These are phyloP conservation scores for Ammodytes dubius DNA, from an alignment of 2,113 vertebrate species.

Conservation along the genomic window DNA sequence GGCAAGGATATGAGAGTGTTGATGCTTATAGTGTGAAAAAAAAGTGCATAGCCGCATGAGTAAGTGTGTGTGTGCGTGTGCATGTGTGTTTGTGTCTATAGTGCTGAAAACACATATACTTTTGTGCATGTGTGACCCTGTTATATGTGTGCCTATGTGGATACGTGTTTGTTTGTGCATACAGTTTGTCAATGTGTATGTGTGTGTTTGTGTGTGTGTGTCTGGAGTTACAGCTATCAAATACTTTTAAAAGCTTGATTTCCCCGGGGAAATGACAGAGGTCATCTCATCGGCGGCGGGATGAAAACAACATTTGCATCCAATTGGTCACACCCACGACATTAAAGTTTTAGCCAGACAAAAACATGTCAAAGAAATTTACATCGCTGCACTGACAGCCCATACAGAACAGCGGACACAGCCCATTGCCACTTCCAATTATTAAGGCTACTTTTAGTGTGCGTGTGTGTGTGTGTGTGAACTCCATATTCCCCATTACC, in stretches of 20 bases:
- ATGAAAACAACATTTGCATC: conserved; percentile 99
- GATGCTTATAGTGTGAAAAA: conserved; percentile 40
- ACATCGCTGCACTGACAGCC: conserved; percentile 93
- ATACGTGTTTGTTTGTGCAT: conserved; percentile 45
- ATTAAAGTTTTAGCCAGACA: conserved; percentile 98
- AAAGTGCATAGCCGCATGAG: conserved; percentile 37
- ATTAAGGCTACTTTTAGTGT: conserved; percentile 91
- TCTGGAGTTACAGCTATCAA: conserved; percentile 83
- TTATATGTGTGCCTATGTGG: conserved; percentile 29
- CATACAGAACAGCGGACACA: conserved; percentile 86
- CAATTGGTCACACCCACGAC: conserved; percentile 95
- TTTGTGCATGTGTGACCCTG: conserved; percentile 43
- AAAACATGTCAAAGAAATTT: conserved; percentile 99
- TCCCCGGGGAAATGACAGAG: conserved; percentile 91
- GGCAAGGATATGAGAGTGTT: conserved; percentile 33
- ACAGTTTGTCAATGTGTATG: conserved; percentile 39
- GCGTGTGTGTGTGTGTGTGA: conserved; percentile 83
- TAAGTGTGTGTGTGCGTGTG: not conserved
- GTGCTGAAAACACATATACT: conserved; percentile 14
- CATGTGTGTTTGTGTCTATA: not conserved
- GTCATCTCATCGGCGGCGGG: conserved; percentile 94
- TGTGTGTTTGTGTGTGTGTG: conserved; percentile 41
- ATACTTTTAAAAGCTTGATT: conserved; percentile 94
- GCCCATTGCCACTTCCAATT: conserved; percentile 88
- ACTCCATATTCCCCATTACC: conserved; percentile 86